Percentiles rank a stretch among this genome's conserved stretches.
These are phyloP conservation scores for Phalacrocorax aristotelis DNA, from an alignment of 2,113 vertebrate genomes.

Conservation along the genomic window DNA sequence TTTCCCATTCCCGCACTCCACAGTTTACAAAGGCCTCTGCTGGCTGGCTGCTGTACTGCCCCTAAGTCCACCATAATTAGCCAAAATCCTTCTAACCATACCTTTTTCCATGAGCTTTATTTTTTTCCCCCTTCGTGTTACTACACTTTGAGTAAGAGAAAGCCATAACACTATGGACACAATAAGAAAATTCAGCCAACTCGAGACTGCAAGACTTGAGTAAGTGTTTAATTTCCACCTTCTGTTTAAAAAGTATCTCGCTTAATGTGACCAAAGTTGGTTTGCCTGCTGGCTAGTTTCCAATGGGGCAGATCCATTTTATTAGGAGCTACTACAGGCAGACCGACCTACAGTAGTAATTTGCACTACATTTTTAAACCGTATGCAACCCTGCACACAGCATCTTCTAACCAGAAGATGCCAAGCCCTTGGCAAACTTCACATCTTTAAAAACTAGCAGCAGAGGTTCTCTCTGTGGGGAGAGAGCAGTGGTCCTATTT, in stretches of 20 bases:
- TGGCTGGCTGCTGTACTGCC: not conserved
- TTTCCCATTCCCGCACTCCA: not conserved
- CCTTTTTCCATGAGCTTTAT: not conserved
- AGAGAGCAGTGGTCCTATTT: not conserved
- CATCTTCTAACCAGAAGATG: not conserved
- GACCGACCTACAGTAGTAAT: not conserved
- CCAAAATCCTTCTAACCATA: not conserved
- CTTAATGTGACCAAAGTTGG: not conserved
- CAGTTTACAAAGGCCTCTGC: not conserved
- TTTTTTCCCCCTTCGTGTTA: not conserved
- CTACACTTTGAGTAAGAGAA: not conserved
- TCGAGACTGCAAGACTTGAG: constrained; percentile 17
- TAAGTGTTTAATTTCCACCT: constrained; percentile 64
- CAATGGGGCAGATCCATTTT: not conserved
- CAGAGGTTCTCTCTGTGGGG: not conserved
- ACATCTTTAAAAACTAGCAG: not conserved
- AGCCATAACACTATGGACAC: not conserved
- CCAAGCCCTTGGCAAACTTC: not conserved
- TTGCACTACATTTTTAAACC: not conserved
- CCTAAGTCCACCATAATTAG: not conserved
- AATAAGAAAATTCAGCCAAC: not conserved
- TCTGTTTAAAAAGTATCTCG: constrained; percentile 4
- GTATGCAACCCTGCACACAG: not conserved
- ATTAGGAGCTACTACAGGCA: not conserved
- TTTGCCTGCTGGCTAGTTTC: not conserved